phyloP scores from a whole-genome alignment of 2,888 invertebrate species.

The Ennomos erosarius region DNA sequence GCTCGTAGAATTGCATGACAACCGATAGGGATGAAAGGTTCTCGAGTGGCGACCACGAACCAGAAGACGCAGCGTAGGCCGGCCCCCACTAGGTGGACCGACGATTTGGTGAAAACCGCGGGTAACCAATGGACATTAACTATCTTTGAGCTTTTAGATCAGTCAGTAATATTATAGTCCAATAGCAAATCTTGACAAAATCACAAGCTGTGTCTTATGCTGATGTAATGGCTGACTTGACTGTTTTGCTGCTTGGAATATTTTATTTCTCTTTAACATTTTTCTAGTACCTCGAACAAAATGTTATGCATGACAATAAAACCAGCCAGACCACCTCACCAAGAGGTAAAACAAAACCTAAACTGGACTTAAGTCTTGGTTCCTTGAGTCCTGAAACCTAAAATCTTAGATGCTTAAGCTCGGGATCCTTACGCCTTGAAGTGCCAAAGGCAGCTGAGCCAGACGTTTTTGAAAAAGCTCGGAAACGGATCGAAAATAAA shows the following conservation, averaged over 20 bases:
- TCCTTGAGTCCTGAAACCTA: constrained; percentile 7
- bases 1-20: no score
- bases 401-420: constrained; percentile 28
- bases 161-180: no score
- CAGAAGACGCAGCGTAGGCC: no score
- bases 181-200: no score
- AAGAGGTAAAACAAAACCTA: constrained; percentile 23
- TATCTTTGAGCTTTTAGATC: no score
- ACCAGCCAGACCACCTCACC: constrained; percentile 20
- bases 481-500: constrained; percentile 81
- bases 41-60: no score
- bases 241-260: not conserved
- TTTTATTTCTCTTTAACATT: not conserved
- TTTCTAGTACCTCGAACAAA: not conserved
- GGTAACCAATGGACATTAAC: no score
- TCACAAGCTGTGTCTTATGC: no score
- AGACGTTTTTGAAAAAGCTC: constrained; percentile 77
- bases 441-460: constrained; percentile 71
- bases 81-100: no score
- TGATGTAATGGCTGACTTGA: no score
- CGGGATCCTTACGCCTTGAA: constrained; percentile 47
- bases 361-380: constrained; percentile 10
- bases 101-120: no score
- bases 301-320: constrained; percentile 26
- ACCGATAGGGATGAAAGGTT: no score